Percentiles rank a stretch among this genome's conserved stretches.
These are phyloP conservation scores for Erebia epiphron DNA, from an alignment of 2,888 invertebrate species.

Conservation along the genomic window DNA sequence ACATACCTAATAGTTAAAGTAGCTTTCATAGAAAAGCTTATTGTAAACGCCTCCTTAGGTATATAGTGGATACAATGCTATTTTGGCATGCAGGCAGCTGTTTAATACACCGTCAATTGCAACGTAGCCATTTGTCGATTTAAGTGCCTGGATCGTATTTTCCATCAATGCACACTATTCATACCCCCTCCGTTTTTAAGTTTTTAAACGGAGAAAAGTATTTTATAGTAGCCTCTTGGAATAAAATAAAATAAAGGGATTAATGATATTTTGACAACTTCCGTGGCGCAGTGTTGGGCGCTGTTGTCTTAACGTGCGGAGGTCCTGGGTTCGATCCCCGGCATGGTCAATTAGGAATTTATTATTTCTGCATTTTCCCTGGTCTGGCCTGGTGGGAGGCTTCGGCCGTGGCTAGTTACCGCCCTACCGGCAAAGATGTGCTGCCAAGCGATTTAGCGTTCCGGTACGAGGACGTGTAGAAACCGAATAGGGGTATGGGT, in stretches of 20 bases:
- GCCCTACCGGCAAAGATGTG: too few species aligned
- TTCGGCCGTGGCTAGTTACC: too few species aligned
- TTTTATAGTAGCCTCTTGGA: slow-evolving; percentile 50
- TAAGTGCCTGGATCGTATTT: slow-evolving; percentile 71
- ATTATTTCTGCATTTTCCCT: too few species aligned
- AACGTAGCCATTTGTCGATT: slow-evolving; percentile 78
- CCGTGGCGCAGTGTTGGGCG: too few species aligned
- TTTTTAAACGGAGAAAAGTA: slow-evolving; percentile 7
- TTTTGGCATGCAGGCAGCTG: slow-evolving; percentile 77
- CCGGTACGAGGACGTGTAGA: too few species aligned
- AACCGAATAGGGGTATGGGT: too few species aligned
- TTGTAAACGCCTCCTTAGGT: slow-evolving; percentile 44
- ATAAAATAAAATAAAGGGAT: slow-evolving; percentile 5
- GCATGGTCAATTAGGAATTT: too few species aligned
- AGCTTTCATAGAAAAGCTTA: not conserved
- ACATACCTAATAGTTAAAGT: not conserved
- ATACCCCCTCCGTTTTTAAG: slow-evolving; percentile 31
- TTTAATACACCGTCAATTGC: slow-evolving; percentile 82
- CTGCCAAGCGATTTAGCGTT: too few species aligned
- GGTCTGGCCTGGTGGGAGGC: too few species aligned
- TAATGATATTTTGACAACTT: not conserved
- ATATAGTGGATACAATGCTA: slow-evolving; percentile 52
- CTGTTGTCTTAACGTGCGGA: too few species aligned
- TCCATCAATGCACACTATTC: slow-evolving; percentile 59
- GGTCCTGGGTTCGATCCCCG: too few species aligned